Percentiles rank a stretch among this genome's conserved stretches.
Conservation (phyloP, 2,797 vertebrate genomes). For the Sebastes hubbsi region DNA sequence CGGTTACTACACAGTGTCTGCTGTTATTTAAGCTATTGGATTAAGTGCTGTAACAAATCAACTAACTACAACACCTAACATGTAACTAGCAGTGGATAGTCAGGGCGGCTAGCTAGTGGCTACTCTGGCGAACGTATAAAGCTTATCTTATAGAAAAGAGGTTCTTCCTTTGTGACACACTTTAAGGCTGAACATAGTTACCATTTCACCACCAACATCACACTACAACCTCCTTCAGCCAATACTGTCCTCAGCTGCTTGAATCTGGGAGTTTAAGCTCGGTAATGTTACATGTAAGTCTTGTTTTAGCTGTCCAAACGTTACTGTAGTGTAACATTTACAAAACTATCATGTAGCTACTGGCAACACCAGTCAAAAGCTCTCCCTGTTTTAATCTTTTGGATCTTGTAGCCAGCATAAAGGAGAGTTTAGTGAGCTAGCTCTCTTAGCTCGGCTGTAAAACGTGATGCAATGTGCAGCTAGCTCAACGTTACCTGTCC, state of each 20-base stretch:
- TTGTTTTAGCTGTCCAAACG: neutral
- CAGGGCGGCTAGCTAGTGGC: constrained; percentile 27
- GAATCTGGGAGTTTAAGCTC: neutral
- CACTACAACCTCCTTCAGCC: neutral
- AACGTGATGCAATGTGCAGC: constrained; percentile 71
- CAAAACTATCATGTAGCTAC: constrained; percentile 2
- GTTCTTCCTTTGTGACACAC: neutral
- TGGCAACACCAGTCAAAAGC: neutral
- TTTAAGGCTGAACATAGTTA: too few species aligned
- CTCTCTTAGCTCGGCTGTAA: constrained; percentile 21
- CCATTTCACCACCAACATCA: neutral
- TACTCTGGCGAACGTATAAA: constrained; percentile 30
- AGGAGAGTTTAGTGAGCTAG: neutral
- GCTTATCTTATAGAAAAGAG: neutral
- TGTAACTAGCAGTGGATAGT: neutral
- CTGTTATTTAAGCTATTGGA: fast-evolving
- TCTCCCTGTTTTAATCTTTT: neutral
- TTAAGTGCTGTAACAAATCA: neutral
- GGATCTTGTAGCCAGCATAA: neutral
- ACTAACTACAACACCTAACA: too few species aligned
- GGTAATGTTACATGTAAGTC: neutral
- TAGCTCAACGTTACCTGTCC: constrained; percentile 60
- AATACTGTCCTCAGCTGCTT: neutral
- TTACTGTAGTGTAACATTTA: neutral
- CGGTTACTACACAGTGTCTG: neutral